Percentiles rank a stretch among this genome's conserved stretches.
These are phyloP conservation scores for Poecilus cupreus DNA, from an alignment of 2,888 invertebrate genomes.

Conservation along the genomic window DNA sequence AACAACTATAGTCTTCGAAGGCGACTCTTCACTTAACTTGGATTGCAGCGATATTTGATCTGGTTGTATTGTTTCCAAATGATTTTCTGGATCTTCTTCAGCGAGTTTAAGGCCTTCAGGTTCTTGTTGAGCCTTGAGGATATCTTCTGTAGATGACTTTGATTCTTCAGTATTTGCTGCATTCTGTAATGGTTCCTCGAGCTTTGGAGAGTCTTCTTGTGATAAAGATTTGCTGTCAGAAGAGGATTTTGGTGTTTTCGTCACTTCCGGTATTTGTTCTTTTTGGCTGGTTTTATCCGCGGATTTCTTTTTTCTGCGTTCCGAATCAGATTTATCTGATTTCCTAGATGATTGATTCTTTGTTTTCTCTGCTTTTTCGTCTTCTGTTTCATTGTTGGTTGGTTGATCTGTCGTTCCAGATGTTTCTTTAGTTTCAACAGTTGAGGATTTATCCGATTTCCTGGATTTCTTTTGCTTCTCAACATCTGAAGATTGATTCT, in stretches of 20 bases:
- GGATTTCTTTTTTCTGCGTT: constrained; percentile 67
- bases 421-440: no score
- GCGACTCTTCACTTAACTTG: constrained; percentile 55
- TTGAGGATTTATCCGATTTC: no score
- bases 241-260: background rate
- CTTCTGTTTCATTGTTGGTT: background rate
- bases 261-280: constrained; percentile 18
- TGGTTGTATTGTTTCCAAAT: constrained; percentile 35
- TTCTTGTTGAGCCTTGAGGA: background rate
- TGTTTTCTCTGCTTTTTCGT: no score
- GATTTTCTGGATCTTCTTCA: constrained; percentile 55
- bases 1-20: constrained; percentile 64
- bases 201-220: constrained; percentile 1
- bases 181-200: no score
- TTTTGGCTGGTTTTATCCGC: constrained; percentile 52
- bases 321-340: constrained; percentile 54
- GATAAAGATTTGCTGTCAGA: constrained; percentile 14
- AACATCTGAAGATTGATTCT: background rate
- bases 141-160: constrained; percentile 10
- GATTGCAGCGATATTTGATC: constrained; percentile 56
- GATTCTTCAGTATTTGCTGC: constrained; percentile 11
- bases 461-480: constrained; percentile 5
- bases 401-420: background rate
- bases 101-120: constrained; percentile 22
- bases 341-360: background rate